Base-by-base conservation (phyloP, 2,113 vertebrate species). In the Mustela lutreola region DNA sequence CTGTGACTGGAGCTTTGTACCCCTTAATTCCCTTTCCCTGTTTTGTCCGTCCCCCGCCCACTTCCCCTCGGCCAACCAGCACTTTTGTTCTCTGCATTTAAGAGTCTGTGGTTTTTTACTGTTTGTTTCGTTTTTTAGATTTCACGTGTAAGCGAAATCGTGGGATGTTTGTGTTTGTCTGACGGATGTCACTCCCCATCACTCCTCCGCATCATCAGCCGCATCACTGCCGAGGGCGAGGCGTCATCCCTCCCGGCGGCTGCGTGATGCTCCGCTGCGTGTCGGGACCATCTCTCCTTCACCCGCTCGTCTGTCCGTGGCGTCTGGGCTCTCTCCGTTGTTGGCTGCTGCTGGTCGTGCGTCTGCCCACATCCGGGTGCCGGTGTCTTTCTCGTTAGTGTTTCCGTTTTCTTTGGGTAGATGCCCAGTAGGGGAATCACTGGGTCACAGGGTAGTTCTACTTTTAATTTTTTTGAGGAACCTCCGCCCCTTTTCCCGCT, bases 211-310 rank as follows among this genome's bases (percentile, higher is more conserved):
- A 48, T 48, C 45, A 11, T 48, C 45, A 48, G 45, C 39, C 39
- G 15, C 1, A 1, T 76, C 73, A 16, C 15, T 28, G 12, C 39
- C 15, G 8, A 76, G 26, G 39, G 5, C 39, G 14, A 45, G 22
- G 45, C 26, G 26, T 75, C 11, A 26, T 45, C 39, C 36, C 26
- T 75, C 42, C 42, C 42, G 2, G 14, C 15, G 73, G 67, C 67
- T n/a, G 33, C 18, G 67, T n/a, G 4, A n/a, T n/a, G 19, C 10
- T 19, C 67, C 16, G 6, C 19, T 8, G 3, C 1, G 0, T 75
- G 3, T 42, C 4, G 0, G 22, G 8, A 24, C 39, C 22, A 26
- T 5, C 1, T 7, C 71, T 26, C 39, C 39, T 14, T 42, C 24
- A 75, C 39, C 71, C 22, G 7, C 11, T 26, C 22, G 6, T 26